Percentiles rank a stretch among this genome's conserved stretches.
These are phyloP conservation scores for Pygocentrus nattereri DNA, from an alignment of 2,797 vertebrate genomes.

Conservation along the genomic window DNA sequence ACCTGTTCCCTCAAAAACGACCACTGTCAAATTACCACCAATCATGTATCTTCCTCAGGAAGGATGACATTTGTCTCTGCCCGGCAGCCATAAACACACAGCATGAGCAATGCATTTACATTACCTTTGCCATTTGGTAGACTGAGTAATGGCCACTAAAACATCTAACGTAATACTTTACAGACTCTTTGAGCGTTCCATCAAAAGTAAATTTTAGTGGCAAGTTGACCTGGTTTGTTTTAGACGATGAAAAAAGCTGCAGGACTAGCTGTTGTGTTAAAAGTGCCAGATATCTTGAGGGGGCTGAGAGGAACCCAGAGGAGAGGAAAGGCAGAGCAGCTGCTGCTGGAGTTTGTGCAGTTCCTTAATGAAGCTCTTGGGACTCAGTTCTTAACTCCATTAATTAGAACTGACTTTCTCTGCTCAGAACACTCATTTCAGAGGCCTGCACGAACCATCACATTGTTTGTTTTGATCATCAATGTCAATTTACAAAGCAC, in stretches of 20 bases:
- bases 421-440: constrained; percentile 73
- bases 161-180: neutral
- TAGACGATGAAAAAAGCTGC: neutral
- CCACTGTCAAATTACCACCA: constrained; percentile 41
- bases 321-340: constrained; percentile 48
- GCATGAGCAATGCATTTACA: constrained; percentile 1
- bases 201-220: constrained; percentile 7
- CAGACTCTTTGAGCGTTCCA: neutral
- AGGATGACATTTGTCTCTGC: constrained; percentile 40
- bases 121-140: constrained; percentile 16
- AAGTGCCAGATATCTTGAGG: constrained; percentile 27
- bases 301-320: constrained; percentile 27
- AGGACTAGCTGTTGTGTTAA: constrained; percentile 18
- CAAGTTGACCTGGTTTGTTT: constrained; percentile 2
- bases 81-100: constrained; percentile 24
- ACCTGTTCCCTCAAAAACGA: constrained; percentile 32
- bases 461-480: constrained; percentile 64
- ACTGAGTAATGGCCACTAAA: neutral
- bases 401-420: constrained; percentile 92
- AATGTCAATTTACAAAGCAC: constrained; percentile 48
- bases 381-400: constrained; percentile 86
- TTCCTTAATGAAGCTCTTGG: constrained; percentile 87
- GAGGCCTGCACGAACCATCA: constrained; percentile 68
- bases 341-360: constrained; percentile 35
- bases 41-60: constrained; percentile 41